Evolutionary conservation across 2,888 invertebrate genomes (phyloP).

Genomic region (Xanthorhoe designata): DNA sequence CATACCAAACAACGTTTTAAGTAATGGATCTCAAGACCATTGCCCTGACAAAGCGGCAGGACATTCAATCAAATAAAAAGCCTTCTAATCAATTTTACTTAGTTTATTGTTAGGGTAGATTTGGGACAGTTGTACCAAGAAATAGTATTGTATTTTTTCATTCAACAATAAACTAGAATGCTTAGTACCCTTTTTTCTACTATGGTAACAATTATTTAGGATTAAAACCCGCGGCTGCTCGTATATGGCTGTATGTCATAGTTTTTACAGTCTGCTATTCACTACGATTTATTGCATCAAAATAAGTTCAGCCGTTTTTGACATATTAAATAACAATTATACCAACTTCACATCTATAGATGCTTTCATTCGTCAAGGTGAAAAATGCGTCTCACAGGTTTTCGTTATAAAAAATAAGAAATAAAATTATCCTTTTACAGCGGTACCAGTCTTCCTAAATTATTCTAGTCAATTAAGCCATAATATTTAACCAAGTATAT

Average conservation of each 20-base stretch:
- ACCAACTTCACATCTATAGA: no score
- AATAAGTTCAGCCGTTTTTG: no score
- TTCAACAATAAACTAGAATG: not conserved
- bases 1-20: conserved; percentile 11
- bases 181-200: not conserved
- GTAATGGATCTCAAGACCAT: conserved; percentile 29
- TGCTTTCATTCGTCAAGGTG: no score
- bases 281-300: no score
- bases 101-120: conserved; percentile 21
- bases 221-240: no score
- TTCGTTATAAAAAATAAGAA: conserved; percentile 2
- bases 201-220: not conserved
- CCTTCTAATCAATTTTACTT: conserved; percentile 41
- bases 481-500: conserved; percentile 34
- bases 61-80: conserved; percentile 46
- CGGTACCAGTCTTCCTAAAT: conserved; percentile 49
- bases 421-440: conserved; percentile 26
- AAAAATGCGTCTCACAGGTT: conserved; percentile 18
- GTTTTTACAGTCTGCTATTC: no score
- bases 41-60: conserved; percentile 34
- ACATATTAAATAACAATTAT: no score
- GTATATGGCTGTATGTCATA: no score
- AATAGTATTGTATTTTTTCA: conserved; percentile 1
- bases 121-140: conserved; percentile 3
- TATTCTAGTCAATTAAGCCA: conserved; percentile 53